Conservation (phyloP, 1,140 invertebrate species). For the Micrasema longulum region DNA sequence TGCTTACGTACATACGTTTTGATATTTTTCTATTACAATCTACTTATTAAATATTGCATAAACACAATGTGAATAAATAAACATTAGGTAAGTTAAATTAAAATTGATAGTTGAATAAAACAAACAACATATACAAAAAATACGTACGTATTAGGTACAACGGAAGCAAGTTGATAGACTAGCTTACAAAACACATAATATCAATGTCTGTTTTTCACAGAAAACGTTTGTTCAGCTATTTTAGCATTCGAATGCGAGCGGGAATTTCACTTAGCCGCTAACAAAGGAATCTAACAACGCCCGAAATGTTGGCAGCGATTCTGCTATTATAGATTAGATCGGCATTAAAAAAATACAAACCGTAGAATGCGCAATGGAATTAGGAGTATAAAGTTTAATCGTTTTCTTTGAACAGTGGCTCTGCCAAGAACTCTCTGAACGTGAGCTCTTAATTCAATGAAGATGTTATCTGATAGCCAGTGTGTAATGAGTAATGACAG, state of each 20-base stretch:
- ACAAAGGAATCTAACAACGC: constrained; percentile 12
- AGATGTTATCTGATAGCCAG: background rate
- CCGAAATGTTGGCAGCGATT: constrained; percentile 17
- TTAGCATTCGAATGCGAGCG: constrained; percentile 15
- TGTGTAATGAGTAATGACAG: background rate
- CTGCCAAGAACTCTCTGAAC: constrained; percentile 26
- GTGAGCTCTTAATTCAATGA: constrained; percentile 1
- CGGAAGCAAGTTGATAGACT: no score
- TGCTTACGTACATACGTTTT: no score
- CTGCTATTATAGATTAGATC: constrained; percentile 4
- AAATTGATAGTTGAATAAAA: no score
- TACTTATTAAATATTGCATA: no score
- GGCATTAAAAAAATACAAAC: constrained; percentile 26
- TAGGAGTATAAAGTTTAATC: constrained; percentile 20
- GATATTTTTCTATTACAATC: no score
- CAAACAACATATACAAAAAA: no score
- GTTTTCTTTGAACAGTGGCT: constrained; percentile 18
- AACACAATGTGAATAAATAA: no score
- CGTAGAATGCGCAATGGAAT: background rate
- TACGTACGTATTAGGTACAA: no score
- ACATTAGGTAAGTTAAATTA: no score
- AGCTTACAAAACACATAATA: no score
- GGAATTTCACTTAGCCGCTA: constrained; percentile 20
- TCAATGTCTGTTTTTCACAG: constrained; percentile 19
- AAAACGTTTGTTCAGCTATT: constrained; percentile 30